These are phyloP conservation scores for Kryphioiulus occultus DNA, from an alignment of 2,888 invertebrate genomes.

Conservation along the genomic window DNA sequence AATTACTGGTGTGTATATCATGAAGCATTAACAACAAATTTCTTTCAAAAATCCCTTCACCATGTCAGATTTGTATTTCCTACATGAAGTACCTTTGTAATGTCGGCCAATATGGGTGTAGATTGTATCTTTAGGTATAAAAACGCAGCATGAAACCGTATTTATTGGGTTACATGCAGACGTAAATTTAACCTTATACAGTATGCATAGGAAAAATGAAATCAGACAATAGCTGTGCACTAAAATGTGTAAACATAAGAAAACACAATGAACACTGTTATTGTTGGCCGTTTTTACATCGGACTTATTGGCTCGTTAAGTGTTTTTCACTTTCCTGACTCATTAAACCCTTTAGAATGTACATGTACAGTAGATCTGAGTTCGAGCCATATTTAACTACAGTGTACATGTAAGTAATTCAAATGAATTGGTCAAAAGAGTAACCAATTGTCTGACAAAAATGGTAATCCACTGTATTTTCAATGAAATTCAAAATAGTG, in stretches of 20 bases:
- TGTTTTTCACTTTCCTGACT: background rate
- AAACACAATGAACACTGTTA: background rate
- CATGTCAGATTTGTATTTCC: background rate
- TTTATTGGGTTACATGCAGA: background rate
- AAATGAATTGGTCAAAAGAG: too few relatives aligned
- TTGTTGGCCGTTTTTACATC: background rate
- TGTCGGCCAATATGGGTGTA: background rate
- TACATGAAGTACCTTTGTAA: background rate
- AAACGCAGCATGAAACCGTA: background rate
- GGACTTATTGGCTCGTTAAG: background rate
- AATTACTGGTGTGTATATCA: background rate
- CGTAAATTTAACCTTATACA: background rate
- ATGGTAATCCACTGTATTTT: background rate
- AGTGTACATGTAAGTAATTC: too few relatives aligned
- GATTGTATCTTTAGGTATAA: constrained; percentile 7
- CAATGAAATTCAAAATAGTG: background rate
- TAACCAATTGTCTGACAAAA: too few relatives aligned
- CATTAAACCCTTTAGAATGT: background rate
- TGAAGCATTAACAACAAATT: background rate
- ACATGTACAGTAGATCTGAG: background rate
- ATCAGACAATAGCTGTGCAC: background rate
- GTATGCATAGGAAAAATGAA: background rate
- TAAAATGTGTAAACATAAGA: background rate
- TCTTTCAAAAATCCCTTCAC: background rate
- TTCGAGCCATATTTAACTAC: too few relatives aligned